These are phyloP conservation scores for Eledone cirrhosa DNA, from an alignment of 2,888 invertebrate genomes.

Conservation along the genomic window DNA sequence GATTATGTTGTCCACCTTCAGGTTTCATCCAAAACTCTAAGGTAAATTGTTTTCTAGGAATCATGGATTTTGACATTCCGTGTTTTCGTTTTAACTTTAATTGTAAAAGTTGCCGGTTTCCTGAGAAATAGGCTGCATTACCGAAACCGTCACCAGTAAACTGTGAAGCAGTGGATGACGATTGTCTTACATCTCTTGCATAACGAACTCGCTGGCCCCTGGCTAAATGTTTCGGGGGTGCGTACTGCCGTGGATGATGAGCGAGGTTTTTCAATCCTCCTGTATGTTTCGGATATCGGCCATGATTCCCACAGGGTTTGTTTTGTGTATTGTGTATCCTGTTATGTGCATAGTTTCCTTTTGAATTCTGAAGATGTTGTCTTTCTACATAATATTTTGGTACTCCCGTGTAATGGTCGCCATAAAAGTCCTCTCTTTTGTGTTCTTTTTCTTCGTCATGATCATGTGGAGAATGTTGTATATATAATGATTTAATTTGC, in stretches of 20 bases:
- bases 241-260: background rate
- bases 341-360: too few species aligned
- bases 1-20: conserved; percentile 54
- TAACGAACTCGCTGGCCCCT: background rate
- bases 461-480: background rate
- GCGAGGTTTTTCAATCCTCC: background rate
- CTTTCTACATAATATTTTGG: too few species aligned
- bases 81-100: conserved; percentile 35
- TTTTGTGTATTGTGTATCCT: background rate
- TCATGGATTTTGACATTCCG: conserved; percentile 4
- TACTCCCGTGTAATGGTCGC: too few species aligned
- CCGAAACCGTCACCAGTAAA: conserved; percentile 34
- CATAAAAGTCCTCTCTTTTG: too few species aligned
- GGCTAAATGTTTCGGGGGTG: background rate
- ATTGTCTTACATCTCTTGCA: background rate
- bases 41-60: conserved; percentile 47
- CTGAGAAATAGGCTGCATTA: conserved; percentile 45
- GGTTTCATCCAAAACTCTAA: conserved; percentile 53
- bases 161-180: background rate
- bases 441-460: background rate
- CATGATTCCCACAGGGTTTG: conserved; percentile 7
- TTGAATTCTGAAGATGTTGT: too few species aligned
- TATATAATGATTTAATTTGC: background rate
- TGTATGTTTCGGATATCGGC: background rate
- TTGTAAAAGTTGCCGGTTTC: conserved; percentile 40